A percentile compares a stretch with the other conserved stretches of the same genome.
Conservation (phyloP, 1,140 invertebrate genomes). For the Ptiloglossa arizonensis region DNA sequence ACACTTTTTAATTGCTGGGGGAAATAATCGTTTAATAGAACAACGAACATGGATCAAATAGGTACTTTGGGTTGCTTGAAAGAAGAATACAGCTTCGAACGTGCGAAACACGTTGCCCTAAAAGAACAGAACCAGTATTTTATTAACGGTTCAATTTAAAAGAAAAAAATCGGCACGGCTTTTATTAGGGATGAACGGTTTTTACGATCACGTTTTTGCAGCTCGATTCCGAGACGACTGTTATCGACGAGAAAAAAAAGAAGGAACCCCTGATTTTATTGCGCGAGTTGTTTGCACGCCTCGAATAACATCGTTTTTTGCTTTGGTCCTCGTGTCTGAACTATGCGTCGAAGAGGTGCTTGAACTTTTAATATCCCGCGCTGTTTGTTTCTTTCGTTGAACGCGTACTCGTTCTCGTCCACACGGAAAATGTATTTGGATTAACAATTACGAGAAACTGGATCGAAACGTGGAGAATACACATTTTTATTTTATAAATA, state of each 20-base stretch:
- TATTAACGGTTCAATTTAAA: background rate
- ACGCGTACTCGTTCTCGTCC: slow-evolving; percentile 21
- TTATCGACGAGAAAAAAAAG: background rate
- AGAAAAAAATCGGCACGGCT: background rate
- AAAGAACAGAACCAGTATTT: background rate
- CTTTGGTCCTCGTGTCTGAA: background rate
- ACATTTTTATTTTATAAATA: too few species aligned
- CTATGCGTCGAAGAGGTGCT: slow-evolving; percentile 1
- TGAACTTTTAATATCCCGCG: slow-evolving; percentile 25
- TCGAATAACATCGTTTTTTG: background rate
- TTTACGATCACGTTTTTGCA: background rate
- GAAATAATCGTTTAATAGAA: too few species aligned
- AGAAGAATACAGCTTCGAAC: too few species aligned
- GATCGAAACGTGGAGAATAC: too few species aligned
- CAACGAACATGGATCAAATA: background rate
- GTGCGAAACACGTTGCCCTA: background rate
- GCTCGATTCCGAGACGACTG: too few species aligned
- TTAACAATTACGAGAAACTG: too few species aligned
- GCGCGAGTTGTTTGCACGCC: background rate
- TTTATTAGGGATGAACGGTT: background rate
- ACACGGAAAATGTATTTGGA: too few species aligned
- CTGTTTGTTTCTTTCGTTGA: too few species aligned
- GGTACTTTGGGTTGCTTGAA: too few species aligned
- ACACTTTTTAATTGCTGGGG: too few species aligned
- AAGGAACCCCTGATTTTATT: background rate